Conservation (phyloP, 2,113 vertebrate genomes). For the Amphiprion percula region DNA sequence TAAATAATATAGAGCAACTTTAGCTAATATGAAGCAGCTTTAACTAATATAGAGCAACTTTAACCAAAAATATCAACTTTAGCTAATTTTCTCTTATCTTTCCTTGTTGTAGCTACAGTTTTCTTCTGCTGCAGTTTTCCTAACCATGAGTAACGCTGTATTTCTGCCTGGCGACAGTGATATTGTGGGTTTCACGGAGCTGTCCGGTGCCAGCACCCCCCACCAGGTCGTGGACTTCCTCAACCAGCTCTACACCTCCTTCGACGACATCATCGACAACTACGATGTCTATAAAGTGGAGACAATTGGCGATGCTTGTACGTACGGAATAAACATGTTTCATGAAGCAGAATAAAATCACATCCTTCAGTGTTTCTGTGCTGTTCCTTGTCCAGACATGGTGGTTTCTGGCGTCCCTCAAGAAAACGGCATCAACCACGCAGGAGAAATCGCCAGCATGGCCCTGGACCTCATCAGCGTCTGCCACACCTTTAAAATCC, state of each 20-base stretch:
- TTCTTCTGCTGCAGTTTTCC: background rate
- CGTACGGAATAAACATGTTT: conserved; percentile 47
- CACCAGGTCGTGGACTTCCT: conserved; percentile 86
- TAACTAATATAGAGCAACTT: no score
- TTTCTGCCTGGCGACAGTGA: conserved; percentile 72
- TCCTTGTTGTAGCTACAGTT: background rate
- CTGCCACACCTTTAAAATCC: conserved; percentile 83
- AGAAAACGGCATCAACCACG: conserved; percentile 85
- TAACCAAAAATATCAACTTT: no score
- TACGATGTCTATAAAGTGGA: conserved; percentile 88
- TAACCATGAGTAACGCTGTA: background rate
- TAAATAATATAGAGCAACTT: no score
- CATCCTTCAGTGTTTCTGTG: background rate
- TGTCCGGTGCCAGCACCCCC: conserved; percentile 85
- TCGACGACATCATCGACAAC: conserved; percentile 87
- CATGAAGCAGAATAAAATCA: background rate
- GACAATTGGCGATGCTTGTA: conserved; percentile 87
- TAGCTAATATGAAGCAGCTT: no score
- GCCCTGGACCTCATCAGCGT: conserved; percentile 82
- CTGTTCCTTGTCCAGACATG: conserved; percentile 78
- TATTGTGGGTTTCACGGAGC: conserved; percentile 86
- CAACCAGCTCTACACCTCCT: conserved; percentile 87
- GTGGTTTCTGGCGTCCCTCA: conserved; percentile 86
- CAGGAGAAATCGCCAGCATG: conserved; percentile 86
- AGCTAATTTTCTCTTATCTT: no score